These are phyloP conservation scores for Eremobia ochroleuca DNA, from an alignment of 2,888 invertebrate genomes.

Conservation along the genomic window DNA sequence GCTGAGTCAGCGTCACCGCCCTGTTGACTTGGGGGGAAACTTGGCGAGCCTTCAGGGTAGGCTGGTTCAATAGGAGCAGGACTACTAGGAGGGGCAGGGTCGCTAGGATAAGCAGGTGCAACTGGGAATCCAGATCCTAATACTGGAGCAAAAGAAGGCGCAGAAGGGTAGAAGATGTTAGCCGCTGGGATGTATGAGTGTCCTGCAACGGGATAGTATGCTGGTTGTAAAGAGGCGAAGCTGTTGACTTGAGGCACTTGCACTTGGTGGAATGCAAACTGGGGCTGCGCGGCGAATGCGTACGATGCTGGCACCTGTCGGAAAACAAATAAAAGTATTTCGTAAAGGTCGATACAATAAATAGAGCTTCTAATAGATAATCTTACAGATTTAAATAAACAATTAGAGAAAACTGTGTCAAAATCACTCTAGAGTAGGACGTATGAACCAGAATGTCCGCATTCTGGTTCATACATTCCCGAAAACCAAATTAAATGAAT, in stretches of 20 bases:
- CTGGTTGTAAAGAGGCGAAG: conserved; percentile 74
- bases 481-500: too few relatives aligned
- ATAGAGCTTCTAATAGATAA: neutral
- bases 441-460: neutral
- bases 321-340: neutral
- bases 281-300: conserved; percentile 77
- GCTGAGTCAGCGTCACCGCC: conserved; percentile 82
- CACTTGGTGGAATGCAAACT: conserved; percentile 79
- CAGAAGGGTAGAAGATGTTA: conserved; percentile 76
- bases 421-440: neutral
- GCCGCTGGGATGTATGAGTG: conserved; percentile 77
- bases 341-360: neutral
- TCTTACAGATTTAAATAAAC: neutral
- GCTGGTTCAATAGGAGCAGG: conserved; percentile 56
- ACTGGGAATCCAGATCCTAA: conserved; percentile 53
- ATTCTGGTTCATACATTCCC: too few relatives aligned
- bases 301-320: conserved; percentile 79
- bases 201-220: conserved; percentile 76
- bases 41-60: conserved; percentile 61
- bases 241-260: conserved; percentile 76
- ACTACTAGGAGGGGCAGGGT: conserved; percentile 63
- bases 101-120: conserved; percentile 64
- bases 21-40: conserved; percentile 67
- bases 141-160: conserved; percentile 63
- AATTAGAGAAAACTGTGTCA: neutral